Evolutionary conservation across 1,140 invertebrate genomes (phyloP).

Genomic region (Euura saliciscinereae): DNA sequence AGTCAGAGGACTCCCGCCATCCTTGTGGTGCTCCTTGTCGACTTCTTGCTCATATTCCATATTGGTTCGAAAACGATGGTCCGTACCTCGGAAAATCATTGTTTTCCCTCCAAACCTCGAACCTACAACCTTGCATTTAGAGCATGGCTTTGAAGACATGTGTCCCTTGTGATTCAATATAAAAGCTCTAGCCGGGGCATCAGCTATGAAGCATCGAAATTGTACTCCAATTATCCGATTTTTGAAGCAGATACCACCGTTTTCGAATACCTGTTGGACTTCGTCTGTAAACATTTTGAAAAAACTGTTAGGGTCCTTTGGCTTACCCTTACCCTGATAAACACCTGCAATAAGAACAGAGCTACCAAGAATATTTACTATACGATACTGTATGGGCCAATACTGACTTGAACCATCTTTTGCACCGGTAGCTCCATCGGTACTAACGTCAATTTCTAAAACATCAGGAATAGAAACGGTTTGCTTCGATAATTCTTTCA

Average conservation of each 20-base stretch:
- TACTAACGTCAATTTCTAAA: slow-evolving; percentile 12
- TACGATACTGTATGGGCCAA: slow-evolving; percentile 13
- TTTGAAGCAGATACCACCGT: background rate
- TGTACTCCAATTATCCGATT: background rate
- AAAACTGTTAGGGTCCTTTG: slow-evolving; percentile 9
- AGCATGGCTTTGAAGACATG: slow-evolving; percentile 23
- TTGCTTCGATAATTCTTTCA: background rate
- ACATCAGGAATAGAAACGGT: background rate
- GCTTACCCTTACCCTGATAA: slow-evolving; percentile 7
- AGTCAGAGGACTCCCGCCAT: slow-evolving; percentile 19
- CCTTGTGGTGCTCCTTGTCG: slow-evolving; percentile 27
- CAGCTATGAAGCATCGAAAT: slow-evolving; percentile 25
- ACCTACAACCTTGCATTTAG: slow-evolving; percentile 26
- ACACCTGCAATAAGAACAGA: slow-evolving; percentile 6
- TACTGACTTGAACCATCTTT: slow-evolving; percentile 2
- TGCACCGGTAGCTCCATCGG: slow-evolving; percentile 12
- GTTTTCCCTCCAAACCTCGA: slow-evolving; percentile 3
- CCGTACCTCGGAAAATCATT: slow-evolving; percentile 7
- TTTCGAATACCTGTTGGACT: background rate
- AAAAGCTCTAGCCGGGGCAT: slow-evolving; percentile 24
- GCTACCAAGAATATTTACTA: slow-evolving; percentile 12
- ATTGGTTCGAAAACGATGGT: slow-evolving; percentile 19
- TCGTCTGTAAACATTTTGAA: slow-evolving; percentile 15
- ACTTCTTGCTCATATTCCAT: slow-evolving; percentile 23
- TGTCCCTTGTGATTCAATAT: slow-evolving; percentile 25